Base-by-base conservation (phyloP, 2,113 vertebrate genomes). In the Pteruthius melanotis region DNA sequence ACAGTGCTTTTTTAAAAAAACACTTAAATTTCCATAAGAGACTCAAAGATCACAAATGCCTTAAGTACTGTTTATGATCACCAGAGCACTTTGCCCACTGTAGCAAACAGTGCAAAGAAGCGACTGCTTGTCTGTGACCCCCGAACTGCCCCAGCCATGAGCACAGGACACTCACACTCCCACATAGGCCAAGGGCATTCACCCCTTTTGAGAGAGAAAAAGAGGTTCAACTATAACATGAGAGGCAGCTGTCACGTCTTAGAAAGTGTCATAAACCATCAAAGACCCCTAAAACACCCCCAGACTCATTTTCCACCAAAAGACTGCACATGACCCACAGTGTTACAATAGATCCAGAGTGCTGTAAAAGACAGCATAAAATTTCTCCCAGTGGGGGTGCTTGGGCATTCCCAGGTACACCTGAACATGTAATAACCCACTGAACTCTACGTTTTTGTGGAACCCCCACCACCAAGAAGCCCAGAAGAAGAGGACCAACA, bases 151-250 rank as follows among this genome's bases (percentile, higher is more conserved):
- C 26, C 80, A 35, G 1, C 39, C 56, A 39, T 17, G 39, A 44
- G 47, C 47, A 26, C 47, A 44, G 56, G 47, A 9, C 33, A 53
- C 16, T 7, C 56, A 10, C 66, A 33, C 7, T 44, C 31, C 26
- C 47, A 31, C 0, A 2, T 0, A 20, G 66, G 54, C 37, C 35
- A n/a, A 23, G 54, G 45, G 10, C 31, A 26, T 17, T 21, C 21
- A 15, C 15, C 45, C 45, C 26, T 61, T 31, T 21, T 21, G 31
- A 71, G 26, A 33, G 33, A 61, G 39, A 20, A 42, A 15, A 44
- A 21, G 26, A 27, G 56, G 17, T 39, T 53, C 81, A 63, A 39
- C 39, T 27, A 4, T 3, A 27, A 21, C 3, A 5, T 31, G 26
- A 53, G 39, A 31, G 33, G 47, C 20, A 45, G 33, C 68, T 53